Evolutionary conservation across 1,140 invertebrate species (phyloP), one percentile per base, ranked within the genome.

Genomic region (Globodera rostochiensis): DNA sequence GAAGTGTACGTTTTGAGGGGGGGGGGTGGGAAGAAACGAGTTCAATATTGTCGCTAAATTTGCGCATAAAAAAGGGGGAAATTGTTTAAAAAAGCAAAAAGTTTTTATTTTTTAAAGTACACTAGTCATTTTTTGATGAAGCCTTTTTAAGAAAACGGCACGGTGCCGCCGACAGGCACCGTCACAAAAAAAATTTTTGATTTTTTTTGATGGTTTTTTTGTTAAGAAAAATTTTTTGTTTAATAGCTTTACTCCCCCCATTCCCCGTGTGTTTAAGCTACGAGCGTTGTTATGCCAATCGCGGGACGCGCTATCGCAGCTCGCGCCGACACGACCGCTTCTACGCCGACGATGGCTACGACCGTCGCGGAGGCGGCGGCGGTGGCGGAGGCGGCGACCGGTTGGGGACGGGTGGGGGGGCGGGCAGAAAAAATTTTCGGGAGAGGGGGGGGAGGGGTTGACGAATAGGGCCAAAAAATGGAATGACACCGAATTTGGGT

Each of bases 101-200:
- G 25, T 36, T 36, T 36, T 36, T 36, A 1, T 36, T 0, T 36
- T 2, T 36, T 36, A 36, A 36, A 36, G 2, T n/a, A 36, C 2
- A 36, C 25, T 36, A n/a, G 82, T 15, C 69, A 78, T 21, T 76
- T 88, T 19, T 89, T 87, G 64, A 85, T 87, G 19, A 74, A 78
- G 19, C 1, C 9, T 53, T 73, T 73, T 49, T 57, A 66, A 66
- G 5, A 74, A 3, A 71, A 36, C 73, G 25, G 25, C 25, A 2
- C 25, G 25, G 2, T 36, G 25, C 25, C 2, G 25, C 25, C 25
- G 25, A 1, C 25, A 36, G 25, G 25, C 25, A 2, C 25, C 2
- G n/a, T n/a, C n/a, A n/a, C n/a, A n/a, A n/a, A n/a, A n/a, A n/a
- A n/a, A 25, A 47, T 57, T 25, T 50, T 6, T 5, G 53, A 15